phyloP scores from a whole-genome alignment of 2,888 invertebrate species.

The Callyntrura guangdongensis region DNA sequence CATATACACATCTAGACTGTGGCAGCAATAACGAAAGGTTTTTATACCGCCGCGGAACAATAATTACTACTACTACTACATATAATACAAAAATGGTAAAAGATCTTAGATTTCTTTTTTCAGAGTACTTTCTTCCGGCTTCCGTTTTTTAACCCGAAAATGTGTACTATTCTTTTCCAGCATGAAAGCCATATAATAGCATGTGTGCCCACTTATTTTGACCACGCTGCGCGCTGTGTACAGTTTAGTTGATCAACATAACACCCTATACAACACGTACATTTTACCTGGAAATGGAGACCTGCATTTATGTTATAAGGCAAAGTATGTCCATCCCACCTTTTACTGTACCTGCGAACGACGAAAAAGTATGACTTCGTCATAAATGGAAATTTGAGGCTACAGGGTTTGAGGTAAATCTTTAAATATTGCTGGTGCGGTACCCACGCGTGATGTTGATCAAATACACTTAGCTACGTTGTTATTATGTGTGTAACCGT shows the following conservation, averaged over 20 bases:
- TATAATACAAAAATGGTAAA: conserved; percentile 61
- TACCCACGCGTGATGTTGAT: conserved; percentile 43
- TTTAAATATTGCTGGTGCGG: conserved; percentile 30
- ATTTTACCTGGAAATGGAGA: conserved; percentile 66
- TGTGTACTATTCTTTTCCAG: conserved; percentile 19
- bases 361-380: not conserved
- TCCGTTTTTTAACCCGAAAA: conserved; percentile 80
- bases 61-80: conserved; percentile 39
- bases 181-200: conserved; percentile 62
- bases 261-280: not conserved
- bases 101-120: conserved; percentile 76
- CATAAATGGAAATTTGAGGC: not conserved
- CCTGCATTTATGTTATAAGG: conserved; percentile 49
- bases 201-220: conserved; percentile 31
- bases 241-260: not conserved
- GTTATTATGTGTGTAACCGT: conserved; percentile 30
- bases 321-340: conserved; percentile 42
- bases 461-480: conserved; percentile 48
- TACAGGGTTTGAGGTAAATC: not conserved
- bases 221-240: not conserved
- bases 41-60: conserved; percentile 39
- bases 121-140: conserved; percentile 82
- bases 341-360: not conserved
- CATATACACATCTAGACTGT: not conserved
- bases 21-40: conserved; percentile 28